Evolutionary conservation across 2,113 vertebrate genomes (phyloP), one percentile per base, ranked within the genome.

Genomic region (Caretta caretta): DNA sequence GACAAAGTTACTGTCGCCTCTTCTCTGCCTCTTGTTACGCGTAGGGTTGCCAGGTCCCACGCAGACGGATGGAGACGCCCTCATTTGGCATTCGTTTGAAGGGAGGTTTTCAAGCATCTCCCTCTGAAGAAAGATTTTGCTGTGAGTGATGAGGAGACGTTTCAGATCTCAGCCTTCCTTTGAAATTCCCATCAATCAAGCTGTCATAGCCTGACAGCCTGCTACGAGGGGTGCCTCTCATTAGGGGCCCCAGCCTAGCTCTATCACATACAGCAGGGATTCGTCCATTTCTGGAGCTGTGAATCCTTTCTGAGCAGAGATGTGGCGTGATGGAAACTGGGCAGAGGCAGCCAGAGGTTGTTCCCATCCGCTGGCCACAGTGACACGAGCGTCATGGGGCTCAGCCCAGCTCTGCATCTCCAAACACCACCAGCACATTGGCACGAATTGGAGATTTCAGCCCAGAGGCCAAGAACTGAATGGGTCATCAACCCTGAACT

Each of bases 121-220:
- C 49, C 51, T 59, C 72, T 12, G 35, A 59, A 69, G 80, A 86
- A 56, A 49, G 87, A 29, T n/a, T 84, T 80, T 50, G 17, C 59
- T 2, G 0, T 38, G 31, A 69, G 29, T 88, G 25, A 17, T 5
- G 24, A 11, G 14, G 88, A 81, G 65, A 46, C 2, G 1, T 83
- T 89, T 25, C 35, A 80, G 84, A 86, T 57, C 80, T 88, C n/a
- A 35, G 13, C 86, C 10, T 88, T 46, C 48, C 87, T 90, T 57
- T 84, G 46, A 48, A 57, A 11, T 10, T 8, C 46, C 29, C 29
- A 16, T 80, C 83, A 72, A 42, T 65, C 76, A 86, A 86, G 57
- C 9, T 54, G 6, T 31, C 88, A 78, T 12, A 9, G 27, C 62
- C 59, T 81, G 87, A 50, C 49, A 94, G 88, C 25, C 89, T 6